These are phyloP conservation scores for Helicoverpa assulta DNA, from an alignment of 2,888 invertebrate species.

Conservation along the genomic window DNA sequence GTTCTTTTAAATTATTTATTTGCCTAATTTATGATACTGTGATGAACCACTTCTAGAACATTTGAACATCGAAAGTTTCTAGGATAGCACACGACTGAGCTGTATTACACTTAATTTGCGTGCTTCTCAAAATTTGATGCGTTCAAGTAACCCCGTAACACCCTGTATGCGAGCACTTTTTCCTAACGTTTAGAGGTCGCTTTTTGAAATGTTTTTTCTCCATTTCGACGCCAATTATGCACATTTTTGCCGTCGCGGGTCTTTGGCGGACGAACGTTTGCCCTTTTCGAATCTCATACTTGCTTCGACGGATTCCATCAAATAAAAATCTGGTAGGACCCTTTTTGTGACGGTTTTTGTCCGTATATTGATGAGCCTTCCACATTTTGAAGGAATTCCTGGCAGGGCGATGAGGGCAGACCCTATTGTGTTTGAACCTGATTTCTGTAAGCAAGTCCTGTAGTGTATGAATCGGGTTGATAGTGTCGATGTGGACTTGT, in stretches of 20 bases:
- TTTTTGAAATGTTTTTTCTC: slow-evolving; percentile 88
- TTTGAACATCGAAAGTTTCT: too few relatives aligned
- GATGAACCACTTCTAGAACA: too few relatives aligned
- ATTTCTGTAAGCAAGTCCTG: slow-evolving; percentile 56
- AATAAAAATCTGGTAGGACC: slow-evolving; percentile 85
- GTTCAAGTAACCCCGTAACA: slow-evolving; percentile 59
- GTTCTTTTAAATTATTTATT: too few relatives aligned
- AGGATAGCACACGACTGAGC: too few relatives aligned
- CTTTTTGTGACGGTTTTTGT: slow-evolving; percentile 87
- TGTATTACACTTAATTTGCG: not conserved
- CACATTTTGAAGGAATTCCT: slow-evolving; percentile 85
- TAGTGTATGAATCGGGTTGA: slow-evolving; percentile 34
- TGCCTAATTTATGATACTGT: too few relatives aligned
- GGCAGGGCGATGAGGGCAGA: slow-evolving; percentile 69
- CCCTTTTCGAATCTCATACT: slow-evolving; percentile 77
- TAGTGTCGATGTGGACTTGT: slow-evolving; percentile 13
- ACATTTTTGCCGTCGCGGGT: slow-evolving; percentile 88
- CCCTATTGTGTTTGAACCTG: slow-evolving; percentile 73
- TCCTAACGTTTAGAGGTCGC: slow-evolving; percentile 88
- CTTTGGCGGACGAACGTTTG: slow-evolving; percentile 79
- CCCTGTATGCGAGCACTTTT: slow-evolving; percentile 87
- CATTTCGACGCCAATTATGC: slow-evolving; percentile 87
- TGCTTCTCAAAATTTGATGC: not conserved
- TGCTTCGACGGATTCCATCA: slow-evolving; percentile 86
- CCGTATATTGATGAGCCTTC: slow-evolving; percentile 85